Evolutionary conservation across 2,888 invertebrate genomes (phyloP), one percentile per base, ranked within the genome.

Genomic region (Antheraea yamamai): DNA sequence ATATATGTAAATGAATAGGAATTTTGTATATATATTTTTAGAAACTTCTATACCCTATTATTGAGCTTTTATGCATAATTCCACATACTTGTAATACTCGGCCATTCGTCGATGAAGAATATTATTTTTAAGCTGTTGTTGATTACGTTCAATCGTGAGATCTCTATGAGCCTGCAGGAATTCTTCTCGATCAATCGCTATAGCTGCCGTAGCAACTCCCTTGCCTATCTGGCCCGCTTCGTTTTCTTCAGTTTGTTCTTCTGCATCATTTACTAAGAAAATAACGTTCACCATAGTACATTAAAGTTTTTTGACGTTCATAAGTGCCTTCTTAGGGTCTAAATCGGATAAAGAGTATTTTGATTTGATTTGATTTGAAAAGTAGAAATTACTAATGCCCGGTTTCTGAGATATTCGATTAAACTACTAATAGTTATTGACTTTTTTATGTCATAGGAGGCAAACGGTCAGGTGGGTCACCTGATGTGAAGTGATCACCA

Each of bases 31-130:
- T 10, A 12, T 23, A 61, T 12, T 20, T 23, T 23, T 61, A 61
- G 8, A 58, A 23, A 23, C 23, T 10, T 61, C 20, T 58, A n/a
- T n/a, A n/a, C 2, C 26, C 0, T 66, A 16, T 30, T 66, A 66
- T 14, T 12, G 4, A 66, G 16, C 10, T 66, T 30, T 30, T 16
- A 66, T 66, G 16, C 26, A 4, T 66, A 30, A 26, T 66, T 14
- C 10, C 20, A 39, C 73, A 64, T 85, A 93, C 94, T 90, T 95
- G 81, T 92, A 95, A 86, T 93, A 95, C 73, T 95, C 95, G n/a
- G 91, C 91, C 68, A 95, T 81, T 74, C 94, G 85, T 39, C 92
- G 86, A 84, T 95, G 94, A 16, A 95, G 83, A 52, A 95, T 85
- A 66, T 90, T 92, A 74, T 95, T 95, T 73, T 91, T 93, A 72